Base-by-base conservation (phyloP, 2,888 invertebrate species). In the Sabatieria punctata region DNA sequence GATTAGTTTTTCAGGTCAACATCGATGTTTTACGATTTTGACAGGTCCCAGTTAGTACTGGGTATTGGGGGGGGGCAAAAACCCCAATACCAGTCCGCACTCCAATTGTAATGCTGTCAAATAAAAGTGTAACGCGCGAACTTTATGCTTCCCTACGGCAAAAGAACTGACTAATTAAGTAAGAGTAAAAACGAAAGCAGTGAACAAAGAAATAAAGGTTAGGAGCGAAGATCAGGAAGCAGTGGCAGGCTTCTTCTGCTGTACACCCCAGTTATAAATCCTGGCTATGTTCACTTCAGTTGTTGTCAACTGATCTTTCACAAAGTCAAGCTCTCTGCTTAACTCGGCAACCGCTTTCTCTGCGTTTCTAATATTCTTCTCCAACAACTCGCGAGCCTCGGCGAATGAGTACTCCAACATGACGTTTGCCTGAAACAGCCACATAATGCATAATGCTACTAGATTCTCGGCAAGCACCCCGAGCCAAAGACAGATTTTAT, bases 251-350 rank as follows among this genome's bases (percentile, higher is more conserved):
- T 85, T 82, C 54, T 85, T 77, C 63, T 79, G 77, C 68, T 89
- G 91, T 2, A 95, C 88, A 71, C 91, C 85, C 91, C 91, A 93
- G 69, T 95, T 95, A 68, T 85, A 91, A 23, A 95, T 86, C 65
- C 95, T 75, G 26, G 95, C 93, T 86, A 95, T 91, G 68, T 93
- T 95, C 23, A 95, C 95, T 77, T 97, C 95, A 40, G 88, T 85
- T 21, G 91, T 95, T 18, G 95, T 97, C 63, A 85, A 82, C 70
- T 95, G 95, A 73, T 95, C 93, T 63, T 91, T 78, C 47, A 93
- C 73, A 68, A 88, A 93, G 68, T 89, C 86, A 57, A 93, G 75
- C 72, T 93, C 91, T 63, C 85, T 80, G 59, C 88, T 85, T 35
- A 91, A 80, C 67, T 80, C 80, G 49, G 75, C 75, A 50, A 89